Conservation (phyloP, 2,888 invertebrate species). For the Macaria notata region DNA sequence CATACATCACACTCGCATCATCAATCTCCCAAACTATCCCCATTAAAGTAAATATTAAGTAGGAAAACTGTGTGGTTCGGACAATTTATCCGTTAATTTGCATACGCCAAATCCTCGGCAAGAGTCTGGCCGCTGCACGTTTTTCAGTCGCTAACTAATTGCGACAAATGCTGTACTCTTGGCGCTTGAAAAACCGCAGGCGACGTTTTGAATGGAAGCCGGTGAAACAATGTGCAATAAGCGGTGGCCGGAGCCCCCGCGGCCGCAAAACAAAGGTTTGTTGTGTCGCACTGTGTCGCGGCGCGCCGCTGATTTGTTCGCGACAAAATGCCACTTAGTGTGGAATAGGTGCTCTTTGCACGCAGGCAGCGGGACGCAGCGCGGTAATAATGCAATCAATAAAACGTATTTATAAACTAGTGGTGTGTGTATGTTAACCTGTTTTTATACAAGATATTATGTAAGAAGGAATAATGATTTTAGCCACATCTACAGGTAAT, state of each 20-base stretch:
- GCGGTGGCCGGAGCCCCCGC: conserved; percentile 37
- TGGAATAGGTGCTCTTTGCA: conserved; percentile 25
- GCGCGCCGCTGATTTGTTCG: conserved; percentile 32
- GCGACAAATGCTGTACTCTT: conserved; percentile 27
- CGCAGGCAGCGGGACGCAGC: conserved; percentile 2
- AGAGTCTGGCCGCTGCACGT: conserved; percentile 17
- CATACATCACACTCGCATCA: conserved; percentile 14
- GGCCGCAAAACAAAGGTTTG: conserved; percentile 41
- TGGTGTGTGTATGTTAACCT: too few species aligned
- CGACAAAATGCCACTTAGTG: conserved; percentile 37
- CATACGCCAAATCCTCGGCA: conserved; percentile 11
- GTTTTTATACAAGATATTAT: too few species aligned
- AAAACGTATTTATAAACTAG: too few species aligned
- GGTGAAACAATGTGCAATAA: conserved; percentile 51
- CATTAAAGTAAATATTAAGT: conserved; percentile 20
- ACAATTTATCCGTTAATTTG: conserved; percentile 19
- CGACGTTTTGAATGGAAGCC: conserved; percentile 44
- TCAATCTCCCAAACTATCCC: conserved; percentile 12
- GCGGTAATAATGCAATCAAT: conserved; percentile 1
- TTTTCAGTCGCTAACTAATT: conserved; percentile 37
- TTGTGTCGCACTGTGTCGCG: conserved; percentile 33
- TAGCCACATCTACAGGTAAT: too few species aligned
- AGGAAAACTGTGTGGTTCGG: conserved; percentile 6
- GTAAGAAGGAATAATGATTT: too few species aligned
- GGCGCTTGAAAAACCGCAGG: conserved; percentile 41